phyloP scores from a whole-genome alignment of 2,797 vertebrate genomes.

The Anisognathus igniventris region DNA sequence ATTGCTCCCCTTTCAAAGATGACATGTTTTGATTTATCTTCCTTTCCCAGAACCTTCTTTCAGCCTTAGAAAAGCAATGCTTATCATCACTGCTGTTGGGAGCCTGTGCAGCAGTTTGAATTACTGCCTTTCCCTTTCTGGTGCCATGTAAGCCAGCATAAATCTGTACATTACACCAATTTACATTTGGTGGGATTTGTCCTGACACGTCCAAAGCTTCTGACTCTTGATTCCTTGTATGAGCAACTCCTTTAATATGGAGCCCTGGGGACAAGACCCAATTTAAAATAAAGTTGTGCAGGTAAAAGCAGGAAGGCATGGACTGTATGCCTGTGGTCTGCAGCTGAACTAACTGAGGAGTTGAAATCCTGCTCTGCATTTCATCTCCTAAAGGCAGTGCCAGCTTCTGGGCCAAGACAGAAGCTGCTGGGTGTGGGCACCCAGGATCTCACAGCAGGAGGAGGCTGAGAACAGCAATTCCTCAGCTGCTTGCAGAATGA shows the following conservation, averaged over 20 bases:
- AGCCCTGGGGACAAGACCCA: slow-evolving; percentile 28
- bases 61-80: not conserved
- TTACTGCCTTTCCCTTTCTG: not conserved
- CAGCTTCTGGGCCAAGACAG: not conserved
- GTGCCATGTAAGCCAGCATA: not conserved
- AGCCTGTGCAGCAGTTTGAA: not conserved
- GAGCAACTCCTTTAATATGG: slow-evolving; percentile 18
- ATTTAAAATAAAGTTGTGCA: not conserved
- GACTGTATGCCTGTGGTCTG: not conserved
- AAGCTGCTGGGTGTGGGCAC: not conserved
- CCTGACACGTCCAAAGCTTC: not conserved
- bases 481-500: not conserved
- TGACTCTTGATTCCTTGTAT: not conserved
- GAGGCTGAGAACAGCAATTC: not conserved
- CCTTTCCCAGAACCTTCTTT: not conserved
- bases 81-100: not conserved
- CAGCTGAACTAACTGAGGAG: not conserved
- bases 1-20: not conserved
- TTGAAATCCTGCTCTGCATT: not conserved
- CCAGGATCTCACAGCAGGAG: not conserved
- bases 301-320: not conserved
- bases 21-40: not conserved
- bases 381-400: fast-evolving
- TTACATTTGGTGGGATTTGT: slow-evolving; percentile 23
- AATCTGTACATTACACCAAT: not conserved